Conservation (phyloP, 2,113 vertebrate genomes). For the Thunnus thynnus region DNA sequence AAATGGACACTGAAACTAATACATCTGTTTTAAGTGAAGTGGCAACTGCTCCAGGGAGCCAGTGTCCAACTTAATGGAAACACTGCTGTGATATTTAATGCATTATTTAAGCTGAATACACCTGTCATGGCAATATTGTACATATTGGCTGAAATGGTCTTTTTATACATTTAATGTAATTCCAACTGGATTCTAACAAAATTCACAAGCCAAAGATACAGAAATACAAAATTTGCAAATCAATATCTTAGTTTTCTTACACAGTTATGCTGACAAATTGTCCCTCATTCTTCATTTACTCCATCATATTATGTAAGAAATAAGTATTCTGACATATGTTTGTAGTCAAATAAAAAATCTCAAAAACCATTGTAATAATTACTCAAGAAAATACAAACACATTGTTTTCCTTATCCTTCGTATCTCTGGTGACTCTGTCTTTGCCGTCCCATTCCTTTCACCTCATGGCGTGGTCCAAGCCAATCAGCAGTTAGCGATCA, state of each 20-base stretch:
- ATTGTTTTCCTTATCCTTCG: background rate
- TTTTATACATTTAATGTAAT: background rate
- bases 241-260: background rate
- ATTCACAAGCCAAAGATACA: background rate
- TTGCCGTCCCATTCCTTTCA: background rate
- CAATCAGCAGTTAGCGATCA: background rate
- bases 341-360: slow-evolving; percentile 13
- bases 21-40: background rate
- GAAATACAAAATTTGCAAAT: background rate
- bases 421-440: slow-evolving; percentile 11
- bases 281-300: background rate
- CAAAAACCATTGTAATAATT: background rate
- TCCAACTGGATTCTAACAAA: background rate
- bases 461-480: background rate
- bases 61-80: background rate
- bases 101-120: background rate
- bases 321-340: background rate
- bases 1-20: background rate
- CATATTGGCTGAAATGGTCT: background rate
- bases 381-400: slow-evolving; percentile 29
- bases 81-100: background rate
- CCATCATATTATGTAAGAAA: background rate
- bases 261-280: background rate
- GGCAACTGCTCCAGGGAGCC: background rate
- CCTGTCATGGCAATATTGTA: background rate